Evolutionary conservation across 2,113 vertebrate genomes (phyloP).

Genomic region (Marmota flaviventris): DNA sequence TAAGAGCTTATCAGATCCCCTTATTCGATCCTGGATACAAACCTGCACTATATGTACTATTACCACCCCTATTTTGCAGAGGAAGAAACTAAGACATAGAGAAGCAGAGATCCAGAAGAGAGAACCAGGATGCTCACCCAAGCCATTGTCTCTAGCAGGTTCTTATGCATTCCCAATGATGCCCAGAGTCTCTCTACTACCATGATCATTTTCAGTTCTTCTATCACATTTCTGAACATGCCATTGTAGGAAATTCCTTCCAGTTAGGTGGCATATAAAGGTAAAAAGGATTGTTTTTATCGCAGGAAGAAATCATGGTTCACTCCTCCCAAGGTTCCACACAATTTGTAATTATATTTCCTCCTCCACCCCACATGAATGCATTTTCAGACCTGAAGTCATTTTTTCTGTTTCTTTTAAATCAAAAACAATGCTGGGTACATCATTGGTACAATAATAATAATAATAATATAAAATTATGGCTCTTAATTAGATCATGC

Average conservation of each 20-base stretch:
- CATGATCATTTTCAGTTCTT: not conserved
- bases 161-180: not conserved
- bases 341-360: not conserved
- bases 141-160: not conserved
- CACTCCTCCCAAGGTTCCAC: not conserved
- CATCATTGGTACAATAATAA: not conserved
- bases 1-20: not conserved
- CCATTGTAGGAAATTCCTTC: not conserved
- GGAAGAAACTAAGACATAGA: slow-evolving; percentile 20
- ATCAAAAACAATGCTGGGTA: not conserved
- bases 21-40: not conserved
- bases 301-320: not conserved
- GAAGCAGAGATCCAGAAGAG: not conserved
- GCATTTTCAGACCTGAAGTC: not conserved
- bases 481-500: not conserved
- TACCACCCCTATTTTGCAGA: not conserved
- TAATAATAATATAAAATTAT: no score
- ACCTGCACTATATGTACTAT: not conserved
- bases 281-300: slow-evolving; percentile 31
- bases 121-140: not conserved
- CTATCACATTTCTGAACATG: not conserved
- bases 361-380: not conserved
- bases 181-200: not conserved
- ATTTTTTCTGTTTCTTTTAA: slow-evolving; percentile 46
- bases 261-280: not conserved